Evolutionary conservation across 2,888 invertebrate species (phyloP), one percentile per base, ranked within the genome.

Genomic region (Netelia inedita): DNA sequence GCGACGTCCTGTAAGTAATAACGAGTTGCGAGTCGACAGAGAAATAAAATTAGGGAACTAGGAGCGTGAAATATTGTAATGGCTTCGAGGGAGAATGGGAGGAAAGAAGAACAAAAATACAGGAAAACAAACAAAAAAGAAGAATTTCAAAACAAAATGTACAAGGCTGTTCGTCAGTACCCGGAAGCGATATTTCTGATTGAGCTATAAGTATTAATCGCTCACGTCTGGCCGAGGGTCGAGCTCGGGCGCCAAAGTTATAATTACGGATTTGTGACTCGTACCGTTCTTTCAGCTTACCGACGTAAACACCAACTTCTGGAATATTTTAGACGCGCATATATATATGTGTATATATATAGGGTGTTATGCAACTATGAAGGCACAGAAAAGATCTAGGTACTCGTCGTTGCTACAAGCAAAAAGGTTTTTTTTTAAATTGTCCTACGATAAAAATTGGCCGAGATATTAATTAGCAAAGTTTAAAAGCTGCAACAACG

Each of bases 211-310:
- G 14, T 46, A 66, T 57, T 46, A 66, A 76, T 59, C 66, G 57
- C 76, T 68, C 76, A 28, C 23, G 57, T 76, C 16, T 8, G 28
- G 2, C 2, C 2, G 46, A 46, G 46, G 6, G 11, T 14, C 41
- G 65, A 43, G 55, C 41, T 46, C 2, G 61, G 28, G 61, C 28
- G 10, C n/a, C n/a, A 61, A 78, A 78, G 78, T 78, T 78, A 53
- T 69, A 78, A 78, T 78, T 69, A 69, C 53, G 53, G 61, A 21
- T 41, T 78, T 61, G 61, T 50, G 14, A 10, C 66, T 23, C 46
- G 19, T 46, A 21, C 35, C 19, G 5, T 11, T 76, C 46, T 11
- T 55, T 55, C 14, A 14, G 57, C 43, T 68, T 6, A 28, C 21
- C 57, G n/a, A 43, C n/a, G 9, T 35, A 43, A 66, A 41, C 5